Conservation (phyloP, 2,113 vertebrate genomes). For the Epinephelus moara region DNA sequence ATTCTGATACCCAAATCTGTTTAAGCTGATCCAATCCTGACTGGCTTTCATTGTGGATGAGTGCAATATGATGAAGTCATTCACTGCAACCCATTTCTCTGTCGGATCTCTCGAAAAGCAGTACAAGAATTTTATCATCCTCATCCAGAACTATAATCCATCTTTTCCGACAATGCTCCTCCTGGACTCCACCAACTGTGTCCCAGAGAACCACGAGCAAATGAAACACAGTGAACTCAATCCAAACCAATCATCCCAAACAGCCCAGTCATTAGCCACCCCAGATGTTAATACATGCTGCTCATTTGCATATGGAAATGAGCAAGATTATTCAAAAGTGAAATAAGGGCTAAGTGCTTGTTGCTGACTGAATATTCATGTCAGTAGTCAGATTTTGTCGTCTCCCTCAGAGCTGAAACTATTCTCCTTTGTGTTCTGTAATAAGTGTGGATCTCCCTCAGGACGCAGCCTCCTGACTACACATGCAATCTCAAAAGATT, state of each 20-base stretch:
- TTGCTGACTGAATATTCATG: conserved; percentile 41
- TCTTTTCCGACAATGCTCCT: conserved; percentile 37
- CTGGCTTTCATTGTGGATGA: conserved; percentile 35
- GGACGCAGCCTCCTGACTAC: conserved; percentile 42
- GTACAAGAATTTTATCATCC: conserved; percentile 41
- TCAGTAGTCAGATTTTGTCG: conserved; percentile 30
- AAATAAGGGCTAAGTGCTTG: conserved; percentile 50
- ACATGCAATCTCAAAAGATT: conserved; percentile 41
- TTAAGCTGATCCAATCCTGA: conserved; percentile 49
- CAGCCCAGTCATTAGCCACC: conserved; percentile 44
- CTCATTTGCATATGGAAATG: conserved; percentile 78
- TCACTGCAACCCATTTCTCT: conserved; percentile 20
- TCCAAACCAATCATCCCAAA: conserved; percentile 55
- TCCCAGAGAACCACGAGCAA: conserved; percentile 26
- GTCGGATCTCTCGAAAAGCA: conserved; percentile 37
- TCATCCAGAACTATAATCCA: conserved; percentile 47
- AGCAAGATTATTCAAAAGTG: conserved; percentile 62
- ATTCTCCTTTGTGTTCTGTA: conserved; percentile 51
- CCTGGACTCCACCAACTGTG: background rate
- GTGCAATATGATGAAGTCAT: conserved; percentile 25
- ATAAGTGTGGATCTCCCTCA: conserved; percentile 33
- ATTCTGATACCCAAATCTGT: conserved; percentile 43
- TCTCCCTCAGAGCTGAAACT: conserved; percentile 34
- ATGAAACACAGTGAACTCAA: conserved; percentile 50
- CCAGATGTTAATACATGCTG: conserved; percentile 57